phyloP scores from a whole-genome alignment of 1,140 invertebrate species.

The Lysiphlebus fabarum region DNA sequence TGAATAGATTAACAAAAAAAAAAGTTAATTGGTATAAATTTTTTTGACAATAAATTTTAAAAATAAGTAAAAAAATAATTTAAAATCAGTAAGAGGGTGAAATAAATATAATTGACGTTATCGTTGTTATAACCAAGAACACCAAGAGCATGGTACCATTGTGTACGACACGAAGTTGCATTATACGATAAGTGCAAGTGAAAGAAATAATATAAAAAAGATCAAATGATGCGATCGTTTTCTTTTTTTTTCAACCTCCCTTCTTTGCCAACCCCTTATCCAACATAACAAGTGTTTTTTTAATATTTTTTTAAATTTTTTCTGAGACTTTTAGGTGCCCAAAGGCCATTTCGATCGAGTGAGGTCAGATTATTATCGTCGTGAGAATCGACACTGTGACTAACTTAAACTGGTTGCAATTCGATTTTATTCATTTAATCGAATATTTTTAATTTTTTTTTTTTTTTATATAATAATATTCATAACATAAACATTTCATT shows the following conservation, averaged over 20 bases:
- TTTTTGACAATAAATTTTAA: no score
- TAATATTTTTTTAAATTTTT: no score
- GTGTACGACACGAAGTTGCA: conserved; percentile 32
- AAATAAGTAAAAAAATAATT: no score
- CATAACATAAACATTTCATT: no score
- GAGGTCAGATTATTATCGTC: conserved; percentile 36
- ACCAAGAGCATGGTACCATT: conserved; percentile 30
- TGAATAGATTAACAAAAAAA: no score
- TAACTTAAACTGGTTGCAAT: conserved; percentile 13
- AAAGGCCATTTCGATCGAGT: conserved; percentile 29
- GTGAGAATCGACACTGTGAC: conserved; percentile 27
- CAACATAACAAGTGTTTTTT: no score
- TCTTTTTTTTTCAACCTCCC: not conserved
- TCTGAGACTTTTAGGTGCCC: conserved; percentile 20
- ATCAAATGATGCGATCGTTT: not conserved
- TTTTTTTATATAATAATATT: no score
- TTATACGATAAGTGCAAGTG: not conserved
- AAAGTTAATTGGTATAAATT: no score
- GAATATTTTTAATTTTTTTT: not conserved
- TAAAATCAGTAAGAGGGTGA: no score
- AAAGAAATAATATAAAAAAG: not conserved
- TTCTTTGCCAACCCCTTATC: no score
- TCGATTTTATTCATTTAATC: conserved; percentile 15
- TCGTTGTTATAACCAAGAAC: no score
- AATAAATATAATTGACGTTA: conserved; percentile 37